Percentiles rank a stretch among this genome's conserved stretches.
Conservation (phyloP, 2,888 invertebrate species). For the Petrolisthes cinctipes region DNA sequence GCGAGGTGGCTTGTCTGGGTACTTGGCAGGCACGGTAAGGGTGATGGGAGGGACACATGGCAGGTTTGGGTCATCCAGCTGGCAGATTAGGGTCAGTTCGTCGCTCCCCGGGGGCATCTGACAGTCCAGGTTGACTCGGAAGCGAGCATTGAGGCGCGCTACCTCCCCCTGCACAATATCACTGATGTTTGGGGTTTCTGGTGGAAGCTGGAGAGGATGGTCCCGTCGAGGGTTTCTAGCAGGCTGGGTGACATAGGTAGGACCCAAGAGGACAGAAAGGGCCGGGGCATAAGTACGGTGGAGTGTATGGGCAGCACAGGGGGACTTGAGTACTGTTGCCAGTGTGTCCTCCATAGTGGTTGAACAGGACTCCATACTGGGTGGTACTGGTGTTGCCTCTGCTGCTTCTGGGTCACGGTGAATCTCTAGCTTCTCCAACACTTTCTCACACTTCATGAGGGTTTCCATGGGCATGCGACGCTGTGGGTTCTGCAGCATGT, state of each 20-base stretch:
- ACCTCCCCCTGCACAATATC: constrained; percentile 95
- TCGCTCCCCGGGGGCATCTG: constrained; percentile 79
- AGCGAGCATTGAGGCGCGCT: constrained; percentile 88
- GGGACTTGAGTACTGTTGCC: constrained; percentile 68
- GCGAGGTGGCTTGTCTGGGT: constrained; percentile 78
- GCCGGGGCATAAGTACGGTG: constrained; percentile 93
- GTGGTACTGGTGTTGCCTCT: constrained; percentile 33
- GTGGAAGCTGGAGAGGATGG: constrained; percentile 76
- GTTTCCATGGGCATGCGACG: constrained; percentile 91
- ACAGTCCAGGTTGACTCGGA: constrained; percentile 79
- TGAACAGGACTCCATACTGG: constrained; percentile 49
- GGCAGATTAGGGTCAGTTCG: constrained; percentile 83
- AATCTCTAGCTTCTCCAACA: constrained; percentile 87
- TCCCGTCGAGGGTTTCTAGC: constrained; percentile 36
- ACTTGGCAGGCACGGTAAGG: constrained; percentile 86
- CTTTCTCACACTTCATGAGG: constrained; percentile 91
- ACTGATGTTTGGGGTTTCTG: constrained; percentile 79
- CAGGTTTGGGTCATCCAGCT: constrained; percentile 88
- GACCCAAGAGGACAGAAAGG: constrained; percentile 87
- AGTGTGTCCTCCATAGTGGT: constrained; percentile 51
- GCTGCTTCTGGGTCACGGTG: constrained; percentile 42
- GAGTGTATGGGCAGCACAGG: constrained; percentile 90
- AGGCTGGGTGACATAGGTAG: constrained; percentile 75
- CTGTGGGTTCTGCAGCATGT: constrained; percentile 89
- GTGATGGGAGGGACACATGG: constrained; percentile 93